Evolutionary conservation across 2,888 invertebrate species (phyloP).

Genomic region (Stenotaenia linearis): DNA sequence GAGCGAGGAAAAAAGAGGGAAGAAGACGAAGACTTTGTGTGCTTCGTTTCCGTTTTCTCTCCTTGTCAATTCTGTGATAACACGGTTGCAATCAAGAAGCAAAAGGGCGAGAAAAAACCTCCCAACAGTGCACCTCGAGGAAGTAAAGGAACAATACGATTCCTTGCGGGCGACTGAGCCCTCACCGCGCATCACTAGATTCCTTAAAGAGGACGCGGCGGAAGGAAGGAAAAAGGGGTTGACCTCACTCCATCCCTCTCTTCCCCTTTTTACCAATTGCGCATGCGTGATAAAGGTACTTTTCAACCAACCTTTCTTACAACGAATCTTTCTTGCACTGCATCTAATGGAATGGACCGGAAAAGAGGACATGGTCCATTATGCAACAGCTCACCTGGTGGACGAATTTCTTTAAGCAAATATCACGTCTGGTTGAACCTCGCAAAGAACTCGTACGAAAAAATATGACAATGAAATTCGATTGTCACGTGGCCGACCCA

Average conservation of each 20-base stretch:
- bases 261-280: not conserved
- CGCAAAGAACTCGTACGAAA: not conserved
- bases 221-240: conserved; percentile 20
- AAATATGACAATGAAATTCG: not conserved
- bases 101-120: conserved; percentile 15
- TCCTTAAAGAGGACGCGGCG: not conserved
- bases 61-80: conserved; percentile 20
- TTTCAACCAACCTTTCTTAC: not conserved
- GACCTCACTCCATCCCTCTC: not conserved
- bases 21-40: not conserved
- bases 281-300: conserved; percentile 17
- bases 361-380: conserved; percentile 8
- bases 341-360: conserved; percentile 20
- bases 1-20: not conserved
- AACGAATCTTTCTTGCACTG: not conserved
- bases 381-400: conserved; percentile 4
- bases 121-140: conserved; percentile 4
- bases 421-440: conserved; percentile 6
- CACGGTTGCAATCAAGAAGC: conserved; percentile 11
- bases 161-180: conserved; percentile 10
- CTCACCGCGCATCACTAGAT: conserved; percentile 12
- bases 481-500: conserved; percentile 13
- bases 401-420: conserved; percentile 7
- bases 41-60: not conserved
- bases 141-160: conserved; percentile 26